A percentile compares a stretch with the other conserved stretches of the same genome.
Conservation (phyloP, 1,140 invertebrate species). For the Drosophila parvula region DNA sequence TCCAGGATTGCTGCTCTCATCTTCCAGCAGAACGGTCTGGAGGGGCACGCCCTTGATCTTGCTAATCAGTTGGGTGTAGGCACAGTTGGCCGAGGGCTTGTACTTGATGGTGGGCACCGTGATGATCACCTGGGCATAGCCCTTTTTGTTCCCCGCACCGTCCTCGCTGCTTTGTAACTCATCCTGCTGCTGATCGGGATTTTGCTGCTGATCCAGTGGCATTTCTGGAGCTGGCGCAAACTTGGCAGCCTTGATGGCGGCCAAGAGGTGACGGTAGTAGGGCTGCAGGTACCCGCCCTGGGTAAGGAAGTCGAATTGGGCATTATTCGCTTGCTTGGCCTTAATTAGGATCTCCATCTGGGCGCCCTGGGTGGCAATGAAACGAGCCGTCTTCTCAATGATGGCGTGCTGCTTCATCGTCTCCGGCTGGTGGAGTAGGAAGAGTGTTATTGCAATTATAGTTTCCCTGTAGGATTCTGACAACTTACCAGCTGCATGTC, state of each 20-base stretch:
- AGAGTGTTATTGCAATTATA: neutral
- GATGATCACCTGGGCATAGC: slow-evolving; percentile 55
- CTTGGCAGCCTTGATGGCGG: slow-evolving; percentile 92
- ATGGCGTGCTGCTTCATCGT: slow-evolving; percentile 96
- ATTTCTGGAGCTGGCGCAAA: slow-evolving; percentile 85
- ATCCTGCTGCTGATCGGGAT: slow-evolving; percentile 5
- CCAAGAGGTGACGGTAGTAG: slow-evolving; percentile 95
- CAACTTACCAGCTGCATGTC: slow-evolving; percentile 89
- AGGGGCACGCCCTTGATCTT: slow-evolving; percentile 91
- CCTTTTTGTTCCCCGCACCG: neutral
- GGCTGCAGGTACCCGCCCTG: slow-evolving; percentile 93
- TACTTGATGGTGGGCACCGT: slow-evolving; percentile 87
- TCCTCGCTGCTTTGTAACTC: slow-evolving; percentile 33
- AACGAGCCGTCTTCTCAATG: slow-evolving; percentile 98
- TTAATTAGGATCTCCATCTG: slow-evolving; percentile 99
- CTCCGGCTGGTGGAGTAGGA: slow-evolving; percentile 89
- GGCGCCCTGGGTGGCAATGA: slow-evolving; percentile 95
- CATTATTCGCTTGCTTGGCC: slow-evolving; percentile 97
- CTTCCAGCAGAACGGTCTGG: slow-evolving; percentile 74
- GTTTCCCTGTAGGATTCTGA: neutral
- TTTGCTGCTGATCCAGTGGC: slow-evolving; percentile 58
- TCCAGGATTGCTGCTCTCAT: slow-evolving; percentile 48
- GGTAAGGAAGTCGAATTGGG: slow-evolving; percentile 96
- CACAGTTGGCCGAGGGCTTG: slow-evolving; percentile 92
- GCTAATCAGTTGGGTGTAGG: slow-evolving; percentile 93